Conservation (phyloP, 2,888 invertebrate species). For the Idaea aversata region DNA sequence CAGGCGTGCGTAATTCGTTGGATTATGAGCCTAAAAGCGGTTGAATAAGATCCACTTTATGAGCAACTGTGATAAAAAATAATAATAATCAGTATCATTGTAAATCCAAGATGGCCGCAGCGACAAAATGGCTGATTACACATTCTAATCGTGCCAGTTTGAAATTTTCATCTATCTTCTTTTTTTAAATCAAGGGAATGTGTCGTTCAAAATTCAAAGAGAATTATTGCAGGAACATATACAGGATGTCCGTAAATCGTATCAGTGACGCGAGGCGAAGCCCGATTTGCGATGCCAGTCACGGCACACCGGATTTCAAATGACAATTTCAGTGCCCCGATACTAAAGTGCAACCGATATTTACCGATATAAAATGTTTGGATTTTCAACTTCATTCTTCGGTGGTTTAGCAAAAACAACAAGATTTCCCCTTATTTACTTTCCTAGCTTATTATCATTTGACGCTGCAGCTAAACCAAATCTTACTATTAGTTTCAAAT, state of each 20-base stretch:
- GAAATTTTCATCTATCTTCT: no score
- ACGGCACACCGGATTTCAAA: slow-evolving; percentile 13
- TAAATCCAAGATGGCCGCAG: no score
- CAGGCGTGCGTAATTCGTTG: no score
- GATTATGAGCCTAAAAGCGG: no score
- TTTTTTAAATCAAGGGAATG: not conserved
- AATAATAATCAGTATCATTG: no score
- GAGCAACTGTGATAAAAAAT: no score
- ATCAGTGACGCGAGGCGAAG: slow-evolving; percentile 12
- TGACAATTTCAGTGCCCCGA: slow-evolving; percentile 12
- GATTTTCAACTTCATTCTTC: slow-evolving; percentile 4
- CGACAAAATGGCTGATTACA: no score
- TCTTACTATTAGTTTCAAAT: no score
- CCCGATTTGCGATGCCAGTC: slow-evolving; percentile 11
- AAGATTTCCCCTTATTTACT: not conserved
- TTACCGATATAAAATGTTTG: slow-evolving; percentile 8
- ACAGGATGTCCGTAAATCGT: slow-evolving; percentile 10
- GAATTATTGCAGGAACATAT: not conserved
- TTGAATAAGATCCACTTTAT: no score
- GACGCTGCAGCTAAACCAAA: no score
- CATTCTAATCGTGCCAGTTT: no score
- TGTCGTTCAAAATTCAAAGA: not conserved
- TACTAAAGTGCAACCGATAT: slow-evolving; percentile 4
- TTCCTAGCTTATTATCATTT: no score
- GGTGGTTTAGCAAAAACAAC: not conserved